Base-by-base conservation (phyloP, 2,797 vertebrate species). In the Gadopsis bispinosus region DNA sequence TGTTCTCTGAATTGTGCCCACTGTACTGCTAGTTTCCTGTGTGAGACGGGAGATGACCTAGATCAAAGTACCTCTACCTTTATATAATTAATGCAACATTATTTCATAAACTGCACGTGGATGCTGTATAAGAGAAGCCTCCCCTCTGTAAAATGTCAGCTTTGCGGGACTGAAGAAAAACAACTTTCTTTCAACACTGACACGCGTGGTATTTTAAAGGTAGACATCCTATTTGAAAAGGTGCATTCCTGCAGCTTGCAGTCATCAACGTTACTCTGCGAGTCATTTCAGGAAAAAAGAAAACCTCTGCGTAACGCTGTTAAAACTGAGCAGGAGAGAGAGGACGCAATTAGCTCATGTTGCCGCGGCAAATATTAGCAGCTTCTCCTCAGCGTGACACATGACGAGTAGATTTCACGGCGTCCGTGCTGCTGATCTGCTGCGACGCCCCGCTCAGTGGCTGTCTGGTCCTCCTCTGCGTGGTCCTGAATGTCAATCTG, bases 401-500 rank as follows among this genome's bases (percentile, higher is more conserved):
- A 73, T 82, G 83, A 87, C 41, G 65, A 72, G 68, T 77, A 33
- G 81, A 85, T 84, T 83, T 79, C 59, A 54, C 14, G 2, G 5
- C 43, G 7, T 82, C 72, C 72, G 17, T 47, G 10, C 73, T 60
- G 79, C 78, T 83, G 83, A 89, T 87, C 64, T 12, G 45, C 35
- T 83, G 88, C 69, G 71, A 79, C 84, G 41, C 63, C 77, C 80
- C 53, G 37, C 81, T 87, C 68, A 58, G 79, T 80, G 83, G 85
- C 89, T 90, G 91, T 87, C 91, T 92, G 88, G 50, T 84, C 83
- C 77, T 88, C 80, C 87, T 82, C 77, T 51, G 73, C 71, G 6
- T 87, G 87, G 86, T 88, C 83, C 62, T 91, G 88, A 91, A 93
- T 92, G 90, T 92, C 88, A 91, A 90, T 89, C 85, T 39, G 80